A percentile compares a stretch with the other conserved stretches of the same genome.
Evolutionary conservation across 2,797 vertebrate species (phyloP).

Genomic region (Oreonectes daqikongensis): DNA sequence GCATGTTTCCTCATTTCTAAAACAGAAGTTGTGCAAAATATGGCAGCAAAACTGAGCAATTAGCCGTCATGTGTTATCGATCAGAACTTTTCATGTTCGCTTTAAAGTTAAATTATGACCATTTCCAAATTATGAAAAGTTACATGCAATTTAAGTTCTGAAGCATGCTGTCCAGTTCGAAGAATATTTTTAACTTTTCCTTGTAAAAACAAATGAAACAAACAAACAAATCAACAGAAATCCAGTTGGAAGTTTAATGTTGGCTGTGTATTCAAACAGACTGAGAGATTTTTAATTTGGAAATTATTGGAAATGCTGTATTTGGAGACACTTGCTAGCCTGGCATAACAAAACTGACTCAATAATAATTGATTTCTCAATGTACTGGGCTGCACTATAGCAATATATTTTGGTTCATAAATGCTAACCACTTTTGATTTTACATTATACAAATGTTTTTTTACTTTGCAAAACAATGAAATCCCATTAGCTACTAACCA

Average conservation of each 20-base stretch:
- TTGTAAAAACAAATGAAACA: neutral
- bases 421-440: constrained; percentile 12
- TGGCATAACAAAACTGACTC: neutral
- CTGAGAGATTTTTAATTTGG: neutral
- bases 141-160: neutral
- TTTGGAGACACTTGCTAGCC: neutral
- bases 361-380: constrained; percentile 19
- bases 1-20: constrained; percentile 50
- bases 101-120: neutral
- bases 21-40: constrained; percentile 4
- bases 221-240: too few species aligned
- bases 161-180: neutral
- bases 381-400: neutral
- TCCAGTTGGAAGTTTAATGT: neutral
- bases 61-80: neutral
- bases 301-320: neutral
- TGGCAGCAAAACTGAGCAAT: neutral
- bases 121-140: neutral
- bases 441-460: neutral
- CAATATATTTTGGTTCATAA: constrained; percentile 1
- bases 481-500: neutral
- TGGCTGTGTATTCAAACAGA: neutral
- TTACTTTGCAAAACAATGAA: neutral
- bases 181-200: neutral
- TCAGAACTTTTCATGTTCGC: neutral